phyloP scores from a whole-genome alignment of 1,140 invertebrate species.

The Pogonomyrmex barbatus region DNA sequence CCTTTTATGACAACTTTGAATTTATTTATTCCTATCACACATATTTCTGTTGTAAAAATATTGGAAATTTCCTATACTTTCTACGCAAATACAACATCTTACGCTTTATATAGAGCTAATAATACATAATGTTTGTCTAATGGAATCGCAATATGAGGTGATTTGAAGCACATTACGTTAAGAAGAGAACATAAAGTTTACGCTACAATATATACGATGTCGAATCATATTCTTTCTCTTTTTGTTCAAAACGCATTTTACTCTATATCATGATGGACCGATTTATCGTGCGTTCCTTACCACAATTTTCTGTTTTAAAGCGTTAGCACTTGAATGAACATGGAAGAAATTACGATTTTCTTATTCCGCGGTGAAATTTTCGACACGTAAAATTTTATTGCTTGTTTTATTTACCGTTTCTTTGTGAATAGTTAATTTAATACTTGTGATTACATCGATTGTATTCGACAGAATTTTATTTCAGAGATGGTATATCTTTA shows the following conservation, averaged over 20 bases:
- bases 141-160: not conserved
- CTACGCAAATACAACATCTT: not conserved
- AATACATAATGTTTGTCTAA: conserved; percentile 12
- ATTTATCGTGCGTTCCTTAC: not conserved
- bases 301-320: not conserved
- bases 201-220: not conserved
- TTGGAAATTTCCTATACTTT: not conserved
- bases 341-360: conserved; percentile 19
- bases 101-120: not conserved
- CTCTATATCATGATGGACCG: conserved; percentile 3
- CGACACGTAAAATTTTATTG: not conserved
- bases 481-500: not conserved
- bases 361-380: conserved; percentile 11
- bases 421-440: not conserved
- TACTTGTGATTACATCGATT: not conserved
- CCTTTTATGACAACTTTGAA: not conserved
- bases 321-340: not conserved
- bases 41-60: conserved; percentile 3
- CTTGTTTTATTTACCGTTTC: not conserved
- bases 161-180: conserved; percentile 27
- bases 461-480: not conserved
- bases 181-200: conserved; percentile 4
- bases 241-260: not conserved
- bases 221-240: not conserved
- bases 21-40: conserved; percentile 1